Conservation (phyloP, 2,113 vertebrate genomes). For the Hylia prasina region DNA sequence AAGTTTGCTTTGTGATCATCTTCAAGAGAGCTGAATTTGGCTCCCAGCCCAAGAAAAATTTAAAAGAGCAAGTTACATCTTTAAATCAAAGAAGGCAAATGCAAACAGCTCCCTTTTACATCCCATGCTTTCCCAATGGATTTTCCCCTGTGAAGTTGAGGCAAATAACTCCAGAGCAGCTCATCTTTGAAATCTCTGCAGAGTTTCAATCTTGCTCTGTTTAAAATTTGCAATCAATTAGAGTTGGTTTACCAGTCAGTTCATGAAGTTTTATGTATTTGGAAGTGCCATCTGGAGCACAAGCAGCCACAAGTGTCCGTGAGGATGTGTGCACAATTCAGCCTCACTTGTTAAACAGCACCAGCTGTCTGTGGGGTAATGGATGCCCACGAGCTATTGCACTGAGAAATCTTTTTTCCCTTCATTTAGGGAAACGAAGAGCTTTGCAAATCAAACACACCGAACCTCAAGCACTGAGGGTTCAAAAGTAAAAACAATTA, state of each 20-base stretch:
- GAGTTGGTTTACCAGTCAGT: background rate
- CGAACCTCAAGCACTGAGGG: background rate
- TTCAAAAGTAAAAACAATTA: background rate
- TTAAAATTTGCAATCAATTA: background rate
- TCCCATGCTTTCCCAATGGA: background rate
- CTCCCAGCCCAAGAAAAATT: conserved; percentile 26
- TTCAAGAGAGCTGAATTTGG: conserved; percentile 38
- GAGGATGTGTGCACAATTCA: background rate
- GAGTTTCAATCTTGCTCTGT: background rate
- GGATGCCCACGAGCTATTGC: background rate
- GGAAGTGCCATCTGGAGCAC: conserved; percentile 26
- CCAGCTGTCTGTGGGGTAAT: background rate
- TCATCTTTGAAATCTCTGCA: background rate
- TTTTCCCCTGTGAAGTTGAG: background rate
- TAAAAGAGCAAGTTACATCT: conserved; percentile 48
- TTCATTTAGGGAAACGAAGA: background rate
- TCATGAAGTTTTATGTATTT: background rate
- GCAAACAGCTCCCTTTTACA: background rate
- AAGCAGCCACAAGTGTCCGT: background rate
- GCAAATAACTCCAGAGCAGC: background rate
- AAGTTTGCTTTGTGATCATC: conserved; percentile 24
- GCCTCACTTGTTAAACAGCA: background rate
- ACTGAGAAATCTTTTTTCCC: background rate
- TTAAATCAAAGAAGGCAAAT: conserved; percentile 39
- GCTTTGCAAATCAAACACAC: background rate